Base-by-base conservation (phyloP, 2,797 vertebrate genomes). In the Agapornis canus region DNA sequence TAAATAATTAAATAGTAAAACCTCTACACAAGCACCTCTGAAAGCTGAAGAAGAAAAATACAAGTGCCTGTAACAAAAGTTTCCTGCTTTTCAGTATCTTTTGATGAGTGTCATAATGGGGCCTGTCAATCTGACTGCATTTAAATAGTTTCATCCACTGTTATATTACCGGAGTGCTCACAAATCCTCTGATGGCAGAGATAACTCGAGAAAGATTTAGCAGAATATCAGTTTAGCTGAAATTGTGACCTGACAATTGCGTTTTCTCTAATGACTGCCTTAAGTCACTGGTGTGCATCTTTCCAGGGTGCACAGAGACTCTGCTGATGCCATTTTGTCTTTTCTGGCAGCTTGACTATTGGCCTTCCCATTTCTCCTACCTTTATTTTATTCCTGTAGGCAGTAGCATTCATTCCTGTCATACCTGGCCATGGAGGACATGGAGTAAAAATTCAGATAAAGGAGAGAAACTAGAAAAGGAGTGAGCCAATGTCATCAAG, bases 51-150 rank as follows among this genome's bases (percentile, higher is more conserved):
- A 89, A 92, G 35, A 68, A 80, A 89, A 89, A 64, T 71, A 17
- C 45, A 80, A 68, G 45, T 64, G 56, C 21, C 52, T 71, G 25
- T 80, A 57, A 75, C 1, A 2, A 83, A 89, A 75, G 45, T 68
- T 80, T 49, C 69, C 79, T 94, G 86, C 52, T 18, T 93, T 92
- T 94, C 66, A 78, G 82, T 65, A 87, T 86, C 54, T 93, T 93
- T 76, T 87, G 91, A 86, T 88, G 72, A 89, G 54, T 1, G 1
- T 83, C 61, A 92, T 92, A 87, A 85, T 83, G 79, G 63, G 57
- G 27, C 65, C 84, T 87, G 54, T 95, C 91, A 87, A 12, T 89
- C 82, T 65, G 82, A 60, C 72, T 89, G 57, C 76, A 47, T 80
- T 91, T 91, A 48, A 80, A 57, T 57, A 57, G 48, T 71, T 91